Conservation (phyloP, 1,140 invertebrate species). For the Ceratosolen solmsi region DNA sequence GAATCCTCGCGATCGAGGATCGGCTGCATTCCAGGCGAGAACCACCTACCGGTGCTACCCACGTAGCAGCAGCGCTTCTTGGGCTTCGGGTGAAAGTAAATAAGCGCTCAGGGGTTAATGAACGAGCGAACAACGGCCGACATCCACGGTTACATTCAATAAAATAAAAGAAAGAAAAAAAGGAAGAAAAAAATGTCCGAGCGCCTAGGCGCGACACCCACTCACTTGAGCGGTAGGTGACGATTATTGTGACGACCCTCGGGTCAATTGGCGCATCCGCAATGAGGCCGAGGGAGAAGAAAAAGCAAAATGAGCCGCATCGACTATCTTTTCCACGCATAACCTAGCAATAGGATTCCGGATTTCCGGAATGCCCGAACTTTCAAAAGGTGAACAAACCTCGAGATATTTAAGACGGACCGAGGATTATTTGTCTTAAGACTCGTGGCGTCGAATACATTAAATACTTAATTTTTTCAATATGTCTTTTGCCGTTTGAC, state of each 20-base stretch:
- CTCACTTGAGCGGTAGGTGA: background rate
- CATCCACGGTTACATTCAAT: too few species aligned
- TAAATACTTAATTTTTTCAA: too few species aligned
- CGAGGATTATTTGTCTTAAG: background rate
- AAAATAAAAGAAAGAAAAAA: background rate
- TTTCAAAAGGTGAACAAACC: background rate
- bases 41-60: background rate
- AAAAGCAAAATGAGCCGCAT: too few species aligned
- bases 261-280: background rate
- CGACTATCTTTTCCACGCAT: background rate
- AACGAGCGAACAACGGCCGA: background rate
- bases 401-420: background rate
- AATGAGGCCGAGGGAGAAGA: too few species aligned
- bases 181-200: background rate
- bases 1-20: background rate
- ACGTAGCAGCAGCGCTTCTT: background rate
- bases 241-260: background rate
- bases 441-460: too few species aligned
- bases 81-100: conserved; percentile 32
- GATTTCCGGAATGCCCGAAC: background rate
- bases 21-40: background rate
- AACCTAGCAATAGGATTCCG: background rate
- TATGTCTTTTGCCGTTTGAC: too few species aligned
- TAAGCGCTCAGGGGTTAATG: conserved; percentile 34
- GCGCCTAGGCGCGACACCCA: background rate